Evolutionary conservation across 1,140 invertebrate species (phyloP), one percentile per base, ranked within the genome.

Genomic region (Papilio machaon): DNA sequence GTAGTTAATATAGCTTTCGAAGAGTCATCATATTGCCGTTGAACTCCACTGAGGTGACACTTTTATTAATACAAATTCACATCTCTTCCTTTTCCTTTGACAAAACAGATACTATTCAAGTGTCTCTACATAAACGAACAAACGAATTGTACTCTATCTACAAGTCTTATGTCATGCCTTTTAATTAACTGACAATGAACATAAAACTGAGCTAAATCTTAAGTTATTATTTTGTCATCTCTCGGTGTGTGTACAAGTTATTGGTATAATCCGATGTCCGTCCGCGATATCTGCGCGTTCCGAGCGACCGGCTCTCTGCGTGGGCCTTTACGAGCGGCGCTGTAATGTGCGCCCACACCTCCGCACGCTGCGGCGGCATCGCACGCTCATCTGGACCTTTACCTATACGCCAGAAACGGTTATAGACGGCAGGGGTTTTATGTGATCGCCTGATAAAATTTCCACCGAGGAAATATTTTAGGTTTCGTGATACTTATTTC

Each of bases 271-370:
- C 84, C 82, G 82, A 82, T 83, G 81, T 76, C 77, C 81, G 79
- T 80, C 86, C 30, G 64, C 64, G 83, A 80, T 91, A 91, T 91
- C 90, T 86, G 70, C 81, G 79, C 60, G 87, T 85, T 85, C 86
- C 86, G 86, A 74, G 75, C 85, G 85, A 80, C 80, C 86, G 64
- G 30, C 64, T 70, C 30, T 64, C 10, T 11, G 84, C 46, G 73
- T 46, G 49, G 76, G 23, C 58, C 84, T 89, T 90, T 91, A 90
- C 86, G 87, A 85, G 13, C 82, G 84, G 86, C 85, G 47, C 80
- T 84, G 85, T 89, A 87, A 89, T 85, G 79, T 82, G 82, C 84
- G 81, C 86, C 88, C 84, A 85, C 85, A 85, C 86, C 85, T 86
- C 83, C 81, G 81, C 80, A 82, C 84, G 64, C 81, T 52, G 81